Percentiles rank a stretch among this genome's conserved stretches.
phyloP scores from a whole-genome alignment of 1,140 invertebrate genomes.

The Stegodyphus dumicola region DNA sequence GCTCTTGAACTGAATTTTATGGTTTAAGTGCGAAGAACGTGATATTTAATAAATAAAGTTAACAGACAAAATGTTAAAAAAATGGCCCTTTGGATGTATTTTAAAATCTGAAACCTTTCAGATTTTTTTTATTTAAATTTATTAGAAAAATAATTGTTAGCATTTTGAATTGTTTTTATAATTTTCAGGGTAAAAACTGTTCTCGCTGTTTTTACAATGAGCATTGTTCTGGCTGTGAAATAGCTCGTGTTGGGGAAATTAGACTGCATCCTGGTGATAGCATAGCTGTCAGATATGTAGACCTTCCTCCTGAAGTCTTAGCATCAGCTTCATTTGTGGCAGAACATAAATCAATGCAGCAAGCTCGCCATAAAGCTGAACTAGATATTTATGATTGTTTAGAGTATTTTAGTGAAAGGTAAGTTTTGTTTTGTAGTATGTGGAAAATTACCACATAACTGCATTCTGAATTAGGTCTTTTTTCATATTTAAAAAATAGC shows the following conservation, averaged over 20 bases:
- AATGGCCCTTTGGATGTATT: too few relatives aligned
- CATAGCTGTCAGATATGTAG: conserved; percentile 71
- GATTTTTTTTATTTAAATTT: too few relatives aligned
- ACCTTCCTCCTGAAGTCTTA: conserved; percentile 62
- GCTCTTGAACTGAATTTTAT: too few relatives aligned
- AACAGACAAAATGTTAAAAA: too few relatives aligned
- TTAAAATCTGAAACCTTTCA: too few relatives aligned
- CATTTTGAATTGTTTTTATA: not conserved
- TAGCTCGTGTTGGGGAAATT: conserved; percentile 71
- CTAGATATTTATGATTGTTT: conserved; percentile 54
- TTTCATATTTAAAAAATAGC: too few relatives aligned
- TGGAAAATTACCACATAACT: not conserved
- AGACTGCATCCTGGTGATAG: conserved; percentile 72
- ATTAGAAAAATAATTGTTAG: too few relatives aligned
- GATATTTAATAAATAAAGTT: too few relatives aligned
- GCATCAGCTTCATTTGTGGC: conserved; percentile 18
- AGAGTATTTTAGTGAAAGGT: conserved; percentile 56
- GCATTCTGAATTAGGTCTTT: too few relatives aligned
- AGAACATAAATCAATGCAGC: conserved; percentile 64
- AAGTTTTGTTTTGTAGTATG: not conserved
- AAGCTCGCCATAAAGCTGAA: conserved; percentile 45
- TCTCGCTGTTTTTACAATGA: conserved; percentile 74
- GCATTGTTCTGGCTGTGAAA: conserved; percentile 75
- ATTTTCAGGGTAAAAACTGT: conserved; percentile 74
- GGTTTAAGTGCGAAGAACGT: too few relatives aligned